These are phyloP conservation scores for Pseudorhiza aurosa DNA, from an alignment of 30 jellyfish, hydroid and myxozoan species.

Conservation along the genomic window DNA sequence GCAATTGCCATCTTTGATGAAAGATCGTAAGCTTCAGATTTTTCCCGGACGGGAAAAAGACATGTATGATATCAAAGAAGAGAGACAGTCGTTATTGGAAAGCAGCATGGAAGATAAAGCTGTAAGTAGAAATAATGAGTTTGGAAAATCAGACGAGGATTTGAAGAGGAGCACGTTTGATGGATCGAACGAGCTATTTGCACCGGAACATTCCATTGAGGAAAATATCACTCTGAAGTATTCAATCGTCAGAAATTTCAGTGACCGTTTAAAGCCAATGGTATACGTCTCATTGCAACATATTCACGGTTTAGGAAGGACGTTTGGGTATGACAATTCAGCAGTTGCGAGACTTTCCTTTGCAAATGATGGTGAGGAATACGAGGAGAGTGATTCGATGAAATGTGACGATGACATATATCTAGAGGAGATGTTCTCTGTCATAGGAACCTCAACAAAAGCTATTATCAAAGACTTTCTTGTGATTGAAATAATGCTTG, in stretches of 20 bases:
- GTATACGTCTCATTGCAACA: constrained; percentile 62
- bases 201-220: background rate
- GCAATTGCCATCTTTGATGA: background rate
- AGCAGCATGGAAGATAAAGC: constrained; percentile 7
- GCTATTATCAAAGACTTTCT: constrained; percentile 58
- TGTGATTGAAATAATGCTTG: constrained; percentile 57
- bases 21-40: background rate
- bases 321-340: constrained; percentile 1
- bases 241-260: constrained; percentile 68
- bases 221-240: constrained; percentile 25
- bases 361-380: constrained; percentile 34
- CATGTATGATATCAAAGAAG: background rate
- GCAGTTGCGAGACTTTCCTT: constrained; percentile 35
- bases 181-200: background rate
- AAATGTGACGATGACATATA: constrained; percentile 28
- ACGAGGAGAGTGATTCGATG: constrained; percentile 49
- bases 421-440: constrained; percentile 72
- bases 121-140: background rate
- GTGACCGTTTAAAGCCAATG: constrained; percentile 50
- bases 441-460: constrained; percentile 53
- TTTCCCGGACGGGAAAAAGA: background rate
- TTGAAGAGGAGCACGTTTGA: background rate
- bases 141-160: background rate
- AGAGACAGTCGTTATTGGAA: constrained; percentile 38
- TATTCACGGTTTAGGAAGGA: constrained; percentile 33